Conservation (phyloP, 2,888 invertebrate species). For the Dynastes grantii region DNA sequence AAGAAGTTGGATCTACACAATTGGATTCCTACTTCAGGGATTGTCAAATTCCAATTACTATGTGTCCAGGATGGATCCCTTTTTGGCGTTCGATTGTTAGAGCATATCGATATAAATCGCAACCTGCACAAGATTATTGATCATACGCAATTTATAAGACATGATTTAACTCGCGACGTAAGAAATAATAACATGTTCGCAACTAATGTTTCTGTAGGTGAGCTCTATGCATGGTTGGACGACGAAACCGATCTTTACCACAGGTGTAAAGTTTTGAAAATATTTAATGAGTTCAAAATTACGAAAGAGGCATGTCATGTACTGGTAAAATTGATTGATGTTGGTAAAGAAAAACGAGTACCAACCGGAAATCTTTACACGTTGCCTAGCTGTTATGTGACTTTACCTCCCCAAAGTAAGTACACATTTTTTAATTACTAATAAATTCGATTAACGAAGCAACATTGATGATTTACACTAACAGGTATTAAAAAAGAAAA, state of each 20-base stretch:
- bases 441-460: neutral
- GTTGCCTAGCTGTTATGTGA: conserved; percentile 72
- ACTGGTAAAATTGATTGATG: conserved; percentile 76
- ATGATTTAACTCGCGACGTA: conserved; percentile 59
- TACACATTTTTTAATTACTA: neutral
- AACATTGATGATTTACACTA: too few relatives aligned
- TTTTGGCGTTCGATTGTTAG: conserved; percentile 75
- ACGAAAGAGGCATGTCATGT: conserved; percentile 60
- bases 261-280: conserved; percentile 74
- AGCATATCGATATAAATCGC: conserved; percentile 66
- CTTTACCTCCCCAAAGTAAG: conserved; percentile 70
- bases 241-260: conserved; percentile 69
- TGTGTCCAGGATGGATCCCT: conserved; percentile 76
- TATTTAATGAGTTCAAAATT: conserved; percentile 65
- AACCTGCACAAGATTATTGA: conserved; percentile 55
- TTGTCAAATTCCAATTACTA: conserved; percentile 75
- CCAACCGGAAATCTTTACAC: conserved; percentile 70
- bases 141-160: conserved; percentile 59
- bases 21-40: conserved; percentile 71
- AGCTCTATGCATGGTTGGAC: conserved; percentile 74
- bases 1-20: conserved; percentile 73
- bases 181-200: conserved; percentile 59
- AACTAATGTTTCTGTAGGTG: conserved; percentile 72
- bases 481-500: too few relatives aligned
- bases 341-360: conserved; percentile 71